Percentiles rank a stretch among this genome's conserved stretches.
These are phyloP conservation scores for Sebastes elongatus DNA, from an alignment of 2,797 vertebrate genomes.

Conservation along the genomic window DNA sequence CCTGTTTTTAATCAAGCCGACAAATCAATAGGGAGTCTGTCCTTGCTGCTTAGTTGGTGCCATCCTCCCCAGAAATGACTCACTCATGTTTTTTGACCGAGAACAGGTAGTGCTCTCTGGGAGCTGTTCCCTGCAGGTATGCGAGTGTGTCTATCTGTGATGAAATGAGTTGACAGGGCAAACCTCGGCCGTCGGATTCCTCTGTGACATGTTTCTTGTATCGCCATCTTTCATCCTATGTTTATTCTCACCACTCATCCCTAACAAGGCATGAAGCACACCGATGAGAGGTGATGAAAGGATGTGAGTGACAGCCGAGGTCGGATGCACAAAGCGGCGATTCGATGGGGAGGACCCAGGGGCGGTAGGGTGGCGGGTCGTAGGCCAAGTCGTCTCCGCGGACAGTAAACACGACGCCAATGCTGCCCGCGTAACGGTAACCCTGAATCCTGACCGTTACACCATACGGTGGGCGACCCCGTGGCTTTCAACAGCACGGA, in stretches of 20 bases:
- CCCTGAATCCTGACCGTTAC: slow-evolving; percentile 64
- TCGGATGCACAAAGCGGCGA: neutral
- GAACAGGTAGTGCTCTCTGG: slow-evolving; percentile 8
- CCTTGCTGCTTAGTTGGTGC: slow-evolving; percentile 27
- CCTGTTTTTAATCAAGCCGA: slow-evolving; percentile 41
- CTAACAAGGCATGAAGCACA: slow-evolving; percentile 37
- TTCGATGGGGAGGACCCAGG: slow-evolving; percentile 40
- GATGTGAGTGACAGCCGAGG: slow-evolving; percentile 49
- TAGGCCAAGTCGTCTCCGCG: slow-evolving; percentile 41
- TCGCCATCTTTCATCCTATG: slow-evolving; percentile 15
- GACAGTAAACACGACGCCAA: slow-evolving; percentile 62
- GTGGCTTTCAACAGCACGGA: slow-evolving; percentile 47
- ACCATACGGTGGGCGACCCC: slow-evolving; percentile 49
- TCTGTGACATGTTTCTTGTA: slow-evolving; percentile 19
- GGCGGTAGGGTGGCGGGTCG: slow-evolving; percentile 50
- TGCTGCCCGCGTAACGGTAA: slow-evolving; percentile 56
- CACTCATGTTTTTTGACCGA: slow-evolving; percentile 32
- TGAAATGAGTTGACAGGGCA: slow-evolving; percentile 16
- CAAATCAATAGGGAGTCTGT: slow-evolving; percentile 70
- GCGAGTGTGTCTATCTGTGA: slow-evolving; percentile 6
- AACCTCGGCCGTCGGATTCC: slow-evolving; percentile 3
- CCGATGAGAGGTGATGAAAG: slow-evolving; percentile 29
- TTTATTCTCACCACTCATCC: slow-evolving; percentile 34
- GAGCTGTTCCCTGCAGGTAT: slow-evolving; percentile 8
- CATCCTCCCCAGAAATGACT: slow-evolving; percentile 31